These are phyloP conservation scores for Myrmecophaga tridactyla DNA, from an alignment of 2,113 vertebrate species.

Conservation along the genomic window DNA sequence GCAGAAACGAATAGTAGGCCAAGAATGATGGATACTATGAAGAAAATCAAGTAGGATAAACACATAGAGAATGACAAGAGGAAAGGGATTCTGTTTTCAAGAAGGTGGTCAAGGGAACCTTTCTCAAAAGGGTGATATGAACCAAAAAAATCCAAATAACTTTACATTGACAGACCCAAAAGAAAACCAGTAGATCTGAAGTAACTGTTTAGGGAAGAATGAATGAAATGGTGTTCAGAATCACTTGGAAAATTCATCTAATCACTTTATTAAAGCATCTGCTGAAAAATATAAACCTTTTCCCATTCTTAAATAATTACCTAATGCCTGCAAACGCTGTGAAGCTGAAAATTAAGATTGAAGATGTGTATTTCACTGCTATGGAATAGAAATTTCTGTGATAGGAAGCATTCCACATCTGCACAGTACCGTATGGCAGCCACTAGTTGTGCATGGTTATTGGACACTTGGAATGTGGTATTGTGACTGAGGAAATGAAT, in stretches of 20 bases:
- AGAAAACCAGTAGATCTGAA: neutral
- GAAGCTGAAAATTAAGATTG: constrained; percentile 38
- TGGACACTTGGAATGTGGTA: rapidly evolving
- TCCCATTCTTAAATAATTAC: constrained; percentile 58
- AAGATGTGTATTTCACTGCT: neutral
- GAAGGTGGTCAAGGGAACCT: neutral
- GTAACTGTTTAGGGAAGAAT: neutral
- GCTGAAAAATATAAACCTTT: constrained; percentile 50
- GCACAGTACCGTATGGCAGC: rapidly evolving
- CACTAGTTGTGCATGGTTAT: neutral
- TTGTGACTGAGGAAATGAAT: no score
- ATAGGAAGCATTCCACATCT: rapidly evolving
- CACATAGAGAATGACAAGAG: no score
- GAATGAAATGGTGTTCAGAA: constrained; percentile 49
- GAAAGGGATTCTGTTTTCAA: neutral
- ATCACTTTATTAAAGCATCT: constrained; percentile 63
- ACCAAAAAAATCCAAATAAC: neutral
- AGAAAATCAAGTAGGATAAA: neutral
- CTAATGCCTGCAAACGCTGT: constrained; percentile 56
- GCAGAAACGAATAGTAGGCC: rapidly evolving
- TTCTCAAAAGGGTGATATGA: neutral
- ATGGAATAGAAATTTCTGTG: rapidly evolving
- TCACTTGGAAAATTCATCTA: constrained; percentile 58
- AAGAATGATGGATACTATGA: rapidly evolving
- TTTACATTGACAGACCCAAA: neutral